A percentile compares a stretch with the other conserved stretches of the same genome.
Evolutionary conservation across 2,113 vertebrate species (phyloP).

Genomic region (Axis porcinus): DNA sequence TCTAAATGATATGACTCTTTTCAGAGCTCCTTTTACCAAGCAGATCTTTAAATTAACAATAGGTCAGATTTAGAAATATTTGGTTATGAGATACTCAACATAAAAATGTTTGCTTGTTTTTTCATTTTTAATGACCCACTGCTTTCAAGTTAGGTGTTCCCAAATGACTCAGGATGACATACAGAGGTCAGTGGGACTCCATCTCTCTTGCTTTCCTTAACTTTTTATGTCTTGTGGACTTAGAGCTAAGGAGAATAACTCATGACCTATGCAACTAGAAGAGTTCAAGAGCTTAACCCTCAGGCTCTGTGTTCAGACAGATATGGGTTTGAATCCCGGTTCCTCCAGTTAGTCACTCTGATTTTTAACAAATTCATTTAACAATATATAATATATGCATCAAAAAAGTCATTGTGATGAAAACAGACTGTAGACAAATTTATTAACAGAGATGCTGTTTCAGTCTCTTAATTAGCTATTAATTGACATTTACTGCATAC

Average conservation of each 20-base stretch:
- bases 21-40: slow-evolving; percentile 46
- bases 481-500: neutral
- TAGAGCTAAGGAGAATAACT: neutral
- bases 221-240: neutral
- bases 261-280: neutral
- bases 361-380: neutral
- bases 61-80: slow-evolving; percentile 30
- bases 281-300: neutral
- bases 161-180: neutral
- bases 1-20: slow-evolving; percentile 57
- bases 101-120: neutral
- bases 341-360: neutral
- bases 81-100: neutral
- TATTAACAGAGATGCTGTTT: neutral
- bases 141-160: neutral
- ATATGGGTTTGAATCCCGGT: neutral
- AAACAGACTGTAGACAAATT: neutral
- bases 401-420: neutral
- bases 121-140: slow-evolving; percentile 15
- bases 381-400: neutral
- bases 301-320: neutral
- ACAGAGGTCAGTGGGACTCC: neutral
- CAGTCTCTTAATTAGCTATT: neutral
- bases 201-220: neutral
- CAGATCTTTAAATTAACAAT: slow-evolving; percentile 65